Evolutionary conservation across 2,888 invertebrate genomes (phyloP).

Genomic region (Pharmacophagus antenor): DNA sequence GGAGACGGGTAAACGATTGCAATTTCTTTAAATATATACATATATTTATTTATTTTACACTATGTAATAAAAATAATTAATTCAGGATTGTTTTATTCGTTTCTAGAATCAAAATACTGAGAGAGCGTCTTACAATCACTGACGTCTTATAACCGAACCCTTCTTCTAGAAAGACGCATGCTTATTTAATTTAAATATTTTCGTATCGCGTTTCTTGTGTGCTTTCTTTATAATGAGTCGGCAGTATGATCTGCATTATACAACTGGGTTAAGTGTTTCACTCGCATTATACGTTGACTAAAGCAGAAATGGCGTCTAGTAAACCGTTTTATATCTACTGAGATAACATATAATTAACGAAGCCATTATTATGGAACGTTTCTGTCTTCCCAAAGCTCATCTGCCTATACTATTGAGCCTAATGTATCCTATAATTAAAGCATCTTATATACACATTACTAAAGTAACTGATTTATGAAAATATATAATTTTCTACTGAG

Average conservation of each 20-base stretch:
- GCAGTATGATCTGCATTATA: constrained; percentile 7
- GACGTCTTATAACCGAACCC: no score
- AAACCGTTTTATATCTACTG: constrained; percentile 2
- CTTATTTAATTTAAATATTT: neutral
- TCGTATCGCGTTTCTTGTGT: neutral
- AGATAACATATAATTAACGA: constrained; percentile 7
- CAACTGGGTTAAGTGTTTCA: constrained; percentile 21
- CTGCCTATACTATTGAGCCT: neutral
- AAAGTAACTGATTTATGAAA: no score
- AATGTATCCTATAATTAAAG: no score
- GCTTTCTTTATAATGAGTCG: constrained; percentile 1
- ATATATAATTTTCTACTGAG: no score
- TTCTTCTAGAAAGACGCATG: neutral
- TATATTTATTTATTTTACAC: no score
- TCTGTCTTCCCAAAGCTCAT: neutral
- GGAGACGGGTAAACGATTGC: no score
- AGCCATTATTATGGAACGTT: neutral
- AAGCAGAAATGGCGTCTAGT: neutral
- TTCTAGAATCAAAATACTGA: no score
- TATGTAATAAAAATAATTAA: no score
- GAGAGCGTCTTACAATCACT: no score
- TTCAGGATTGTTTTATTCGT: no score
- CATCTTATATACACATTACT: no score
- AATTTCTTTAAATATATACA: no score
- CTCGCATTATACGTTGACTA: constrained; percentile 11